Conservation (phyloP, 53 echinoderm and acorn worm genomes). For the Apostichopus leukothele region DNA sequence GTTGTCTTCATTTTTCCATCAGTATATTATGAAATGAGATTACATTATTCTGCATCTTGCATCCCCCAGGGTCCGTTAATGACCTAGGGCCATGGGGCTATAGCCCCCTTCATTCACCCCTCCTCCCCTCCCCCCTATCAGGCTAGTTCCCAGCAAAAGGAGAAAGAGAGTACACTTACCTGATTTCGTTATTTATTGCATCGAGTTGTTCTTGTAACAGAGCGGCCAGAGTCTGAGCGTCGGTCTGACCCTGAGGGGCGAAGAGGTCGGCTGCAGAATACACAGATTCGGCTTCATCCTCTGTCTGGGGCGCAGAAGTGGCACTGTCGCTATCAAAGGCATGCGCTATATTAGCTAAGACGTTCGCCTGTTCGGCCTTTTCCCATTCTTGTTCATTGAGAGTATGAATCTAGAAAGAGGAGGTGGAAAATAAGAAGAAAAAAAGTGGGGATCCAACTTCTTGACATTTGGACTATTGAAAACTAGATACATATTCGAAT, state of each 20-base stretch:
- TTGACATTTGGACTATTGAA: too few relatives aligned
- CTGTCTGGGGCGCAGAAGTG: constrained; percentile 56
- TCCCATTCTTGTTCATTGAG: constrained; percentile 99
- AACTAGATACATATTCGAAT: too few relatives aligned
- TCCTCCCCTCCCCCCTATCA: too few relatives aligned
- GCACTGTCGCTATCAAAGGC: constrained; percentile 95
- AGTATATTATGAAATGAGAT: too few relatives aligned
- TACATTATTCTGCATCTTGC: too few relatives aligned
- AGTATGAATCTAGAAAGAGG: constrained; percentile 74
- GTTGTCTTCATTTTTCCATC: too few relatives aligned
- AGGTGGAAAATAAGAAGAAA: neutral
- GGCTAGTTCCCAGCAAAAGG: too few relatives aligned
- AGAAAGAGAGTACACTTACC: constrained; percentile 50
- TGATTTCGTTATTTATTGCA: constrained; percentile 98
- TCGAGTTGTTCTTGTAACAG: constrained; percentile 97
- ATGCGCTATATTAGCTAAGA: constrained; percentile 94
- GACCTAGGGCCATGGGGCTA: too few relatives aligned
- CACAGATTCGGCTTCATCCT: constrained; percentile 80
- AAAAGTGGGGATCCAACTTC: too few relatives aligned
- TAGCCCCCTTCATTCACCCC: neutral
- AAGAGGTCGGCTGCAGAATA: constrained; percentile 95
- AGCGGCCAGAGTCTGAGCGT: constrained; percentile 93
- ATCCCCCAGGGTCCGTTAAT: too few relatives aligned
- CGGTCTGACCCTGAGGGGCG: constrained; percentile 91
- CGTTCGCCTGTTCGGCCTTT: constrained; percentile 95